Percentiles rank a stretch among this genome's conserved stretches.
Evolutionary conservation across 2,113 vertebrate species (phyloP).

Genomic region (Synodontis membranacea): DNA sequence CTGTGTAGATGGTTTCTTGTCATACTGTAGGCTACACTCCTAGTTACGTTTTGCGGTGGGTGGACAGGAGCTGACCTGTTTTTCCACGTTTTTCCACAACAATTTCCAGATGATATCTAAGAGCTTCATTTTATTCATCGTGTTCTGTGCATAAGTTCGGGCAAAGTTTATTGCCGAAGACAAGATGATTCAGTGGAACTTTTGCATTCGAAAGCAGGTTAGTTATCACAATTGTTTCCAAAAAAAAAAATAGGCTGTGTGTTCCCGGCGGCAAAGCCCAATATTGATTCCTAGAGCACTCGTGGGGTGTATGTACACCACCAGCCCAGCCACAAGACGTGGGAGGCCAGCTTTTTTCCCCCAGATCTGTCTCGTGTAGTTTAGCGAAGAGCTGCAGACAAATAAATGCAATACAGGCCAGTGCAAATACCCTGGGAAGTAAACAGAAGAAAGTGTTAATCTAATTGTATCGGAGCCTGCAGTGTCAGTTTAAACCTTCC

Average conservation of each 20-base stretch:
- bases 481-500: slow-evolving; percentile 68
- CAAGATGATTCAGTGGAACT: not conserved
- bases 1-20: not conserved
- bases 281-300: slow-evolving; percentile 52
- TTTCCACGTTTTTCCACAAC: not conserved
- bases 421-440: slow-evolving; percentile 57
- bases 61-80: not conserved
- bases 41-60: not conserved
- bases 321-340: slow-evolving; percentile 48
- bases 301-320: slow-evolving; percentile 34
- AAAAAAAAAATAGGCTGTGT: slow-evolving; percentile 33
- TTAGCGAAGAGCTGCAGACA: slow-evolving; percentile 68
- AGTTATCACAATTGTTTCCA: slow-evolving; percentile 25
- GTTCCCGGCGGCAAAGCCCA: slow-evolving; percentile 36
- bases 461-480: slow-evolving; percentile 72
- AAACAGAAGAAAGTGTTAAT: slow-evolving; percentile 61
- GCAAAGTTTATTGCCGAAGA: not conserved
- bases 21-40: not conserved
- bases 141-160: not conserved
- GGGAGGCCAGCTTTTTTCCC: slow-evolving; percentile 65
- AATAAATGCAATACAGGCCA: slow-evolving; percentile 64
- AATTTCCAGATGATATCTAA: not conserved
- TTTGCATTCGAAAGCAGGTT: slow-evolving; percentile 16
- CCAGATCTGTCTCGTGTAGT: slow-evolving; percentile 71
- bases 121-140: not conserved